Evolutionary conservation across 2,888 invertebrate species (phyloP).

Genomic region (Tortricodes alternella): DNA sequence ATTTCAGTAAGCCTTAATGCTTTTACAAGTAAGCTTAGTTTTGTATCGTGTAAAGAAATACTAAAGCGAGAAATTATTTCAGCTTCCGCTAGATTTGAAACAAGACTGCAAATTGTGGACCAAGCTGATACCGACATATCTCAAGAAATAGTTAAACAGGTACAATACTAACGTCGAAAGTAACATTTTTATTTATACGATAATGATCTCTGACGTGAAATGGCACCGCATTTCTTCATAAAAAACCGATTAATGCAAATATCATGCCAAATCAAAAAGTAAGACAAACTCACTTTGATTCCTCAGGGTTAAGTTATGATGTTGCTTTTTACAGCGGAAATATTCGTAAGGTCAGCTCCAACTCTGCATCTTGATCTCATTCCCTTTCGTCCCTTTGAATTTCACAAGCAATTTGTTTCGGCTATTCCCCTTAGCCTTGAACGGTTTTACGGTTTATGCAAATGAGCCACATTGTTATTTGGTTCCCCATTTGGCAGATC

Average conservation of each 20-base stretch:
- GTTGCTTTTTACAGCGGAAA: neutral
- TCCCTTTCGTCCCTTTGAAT: constrained; percentile 23
- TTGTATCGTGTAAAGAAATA: neutral
- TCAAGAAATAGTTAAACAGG: constrained; percentile 67
- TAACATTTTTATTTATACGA: neutral
- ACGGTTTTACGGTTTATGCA: constrained; percentile 28
- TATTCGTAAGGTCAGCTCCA: constrained; percentile 13
- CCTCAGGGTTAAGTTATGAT: too few relatives aligned
- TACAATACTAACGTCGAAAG: too few relatives aligned
- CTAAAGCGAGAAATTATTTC: constrained; percentile 5
- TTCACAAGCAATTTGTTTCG: constrained; percentile 30
- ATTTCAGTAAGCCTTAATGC: constrained; percentile 53
- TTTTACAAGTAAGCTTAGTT: constrained; percentile 21
- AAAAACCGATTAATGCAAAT: too few relatives aligned
- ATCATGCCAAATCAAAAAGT: too few relatives aligned
- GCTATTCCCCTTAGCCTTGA: constrained; percentile 28
- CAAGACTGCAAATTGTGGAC: constrained; percentile 79
- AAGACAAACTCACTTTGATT: too few relatives aligned
- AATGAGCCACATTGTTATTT: constrained; percentile 29
- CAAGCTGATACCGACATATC: constrained; percentile 70
- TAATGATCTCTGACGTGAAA: too few relatives aligned
- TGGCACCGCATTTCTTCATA: too few relatives aligned
- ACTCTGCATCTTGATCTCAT: constrained; percentile 14
- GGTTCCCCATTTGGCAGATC: constrained; percentile 21
- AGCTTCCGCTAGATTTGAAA: constrained; percentile 85